Evolutionary conservation across 2,113 vertebrate species (phyloP), one percentile per base, ranked within the genome.

Genomic region (Pterophyllum scalare): DNA sequence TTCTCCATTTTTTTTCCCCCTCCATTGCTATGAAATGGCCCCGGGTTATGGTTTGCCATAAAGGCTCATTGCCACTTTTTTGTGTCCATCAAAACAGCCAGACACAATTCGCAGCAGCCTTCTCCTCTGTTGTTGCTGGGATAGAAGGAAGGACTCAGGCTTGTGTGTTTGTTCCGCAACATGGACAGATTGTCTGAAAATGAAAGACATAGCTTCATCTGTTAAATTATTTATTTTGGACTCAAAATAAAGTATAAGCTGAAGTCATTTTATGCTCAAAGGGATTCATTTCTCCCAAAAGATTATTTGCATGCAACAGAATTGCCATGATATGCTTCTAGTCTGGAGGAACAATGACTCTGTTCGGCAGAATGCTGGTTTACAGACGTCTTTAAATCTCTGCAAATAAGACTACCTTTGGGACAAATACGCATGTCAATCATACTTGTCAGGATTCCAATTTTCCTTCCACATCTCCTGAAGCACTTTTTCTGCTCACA

Each of bases 401-500:
- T 40, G 88, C 91, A 92, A 94, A 94, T 94, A 91, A 90, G 89
- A 88, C 91, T 94, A 94, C 93, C 90, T 82, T 72, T 75, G 84
- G 91, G 86, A 94, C 85, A 93, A 94, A 92, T 87, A 82, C 84
- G 87, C 75, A 75, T 93, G 93, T 93, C 93, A 94, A 88, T 95
- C 95, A 93, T 90, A 89, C 92, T 92, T 93, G 93, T 94, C 94
- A 93, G 90, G 83, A 93, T 95, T 93, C 93, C 91, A 94, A 93
- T 94, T 94, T 94, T 91, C 92, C 84, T 80, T 92, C 81, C 88
- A 88, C 85, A 78, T 94, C 91, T 92, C 85, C 91, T 80, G 77
- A 74, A 92, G 87, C 91, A 88, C 83, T 88, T 77, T 77, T 15
- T 49, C 89, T 62, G 83, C 80, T 80, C 59, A 33, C 70, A 72